Evolutionary conservation across 2,888 invertebrate species (phyloP).

Genomic region (Eledona agricola): DNA sequence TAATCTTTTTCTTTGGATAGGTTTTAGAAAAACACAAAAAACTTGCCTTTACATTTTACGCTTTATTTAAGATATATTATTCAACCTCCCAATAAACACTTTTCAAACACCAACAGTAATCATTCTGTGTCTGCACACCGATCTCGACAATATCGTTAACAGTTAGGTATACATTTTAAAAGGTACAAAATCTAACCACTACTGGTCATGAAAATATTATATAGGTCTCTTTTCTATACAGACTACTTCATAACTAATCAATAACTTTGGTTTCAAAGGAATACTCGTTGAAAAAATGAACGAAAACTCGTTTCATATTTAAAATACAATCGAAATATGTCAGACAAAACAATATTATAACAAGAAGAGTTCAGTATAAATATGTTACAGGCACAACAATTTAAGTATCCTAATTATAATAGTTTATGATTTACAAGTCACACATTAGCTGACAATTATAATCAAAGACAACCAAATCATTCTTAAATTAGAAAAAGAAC

Average conservation of each 20-base stretch:
- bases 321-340: slow-evolving; percentile 35
- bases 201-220: slow-evolving; percentile 60
- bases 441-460: slow-evolving; percentile 35
- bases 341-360: slow-evolving; percentile 32
- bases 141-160: slow-evolving; percentile 41
- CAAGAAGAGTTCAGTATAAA: slow-evolving; percentile 44
- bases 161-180: slow-evolving; percentile 51
- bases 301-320: slow-evolving; percentile 21
- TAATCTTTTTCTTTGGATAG: not conserved
- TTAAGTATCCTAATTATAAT: slow-evolving; percentile 41
- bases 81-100: slow-evolving; percentile 45
- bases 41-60: slow-evolving; percentile 27
- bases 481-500: slow-evolving; percentile 17
- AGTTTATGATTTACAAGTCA: slow-evolving; percentile 35
- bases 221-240: slow-evolving; percentile 46
- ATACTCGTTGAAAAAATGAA: slow-evolving; percentile 16
- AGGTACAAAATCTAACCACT: slow-evolving; percentile 59
- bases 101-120: slow-evolving; percentile 47
- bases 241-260: slow-evolving; percentile 40
- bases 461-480: slow-evolving; percentile 33
- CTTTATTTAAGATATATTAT: slow-evolving; percentile 44
- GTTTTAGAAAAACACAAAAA: not conserved
- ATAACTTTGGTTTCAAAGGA: slow-evolving; percentile 39
- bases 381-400: slow-evolving; percentile 58
- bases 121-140: slow-evolving; percentile 33